A percentile compares a stretch with the other conserved stretches of the same genome.
Evolutionary conservation across 1,140 invertebrate species (phyloP).

Genomic region (Nasonia longicornis): DNA sequence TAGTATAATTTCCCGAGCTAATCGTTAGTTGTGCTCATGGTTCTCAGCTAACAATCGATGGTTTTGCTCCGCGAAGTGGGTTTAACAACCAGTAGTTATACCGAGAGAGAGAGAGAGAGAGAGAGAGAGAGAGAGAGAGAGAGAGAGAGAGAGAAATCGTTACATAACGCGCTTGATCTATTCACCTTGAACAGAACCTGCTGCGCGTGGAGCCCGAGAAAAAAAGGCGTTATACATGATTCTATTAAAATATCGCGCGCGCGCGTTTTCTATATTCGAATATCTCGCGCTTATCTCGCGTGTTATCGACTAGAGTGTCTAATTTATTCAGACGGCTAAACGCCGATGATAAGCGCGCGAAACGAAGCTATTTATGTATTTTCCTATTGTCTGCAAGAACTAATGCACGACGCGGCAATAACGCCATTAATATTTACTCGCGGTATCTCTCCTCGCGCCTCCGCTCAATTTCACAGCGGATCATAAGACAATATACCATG

Average conservation of each 20-base stretch:
- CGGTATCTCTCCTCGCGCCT: too few species aligned
- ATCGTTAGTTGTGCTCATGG: too few species aligned
- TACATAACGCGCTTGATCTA: not conserved
- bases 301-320: not conserved
- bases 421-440: too few species aligned
- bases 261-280: too few species aligned
- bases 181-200: conserved; percentile 1
- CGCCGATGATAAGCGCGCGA: not conserved
- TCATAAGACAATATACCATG: too few species aligned
- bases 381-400: too few species aligned
- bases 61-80: not conserved
- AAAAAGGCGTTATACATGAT: not conserved
- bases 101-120: too few species aligned
- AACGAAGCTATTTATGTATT: not conserved
- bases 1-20: too few species aligned
- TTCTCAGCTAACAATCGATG: not conserved
- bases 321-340: not conserved
- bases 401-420: too few species aligned
- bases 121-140: too few species aligned
- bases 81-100: not conserved
- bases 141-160: not conserved
- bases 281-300: too few species aligned
- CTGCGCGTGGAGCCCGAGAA: not conserved
- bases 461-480: too few species aligned
- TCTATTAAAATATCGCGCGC: not conserved